Evolutionary conservation across 2,113 vertebrate species (phyloP).

Genomic region (Oceanites oceanicus): DNA sequence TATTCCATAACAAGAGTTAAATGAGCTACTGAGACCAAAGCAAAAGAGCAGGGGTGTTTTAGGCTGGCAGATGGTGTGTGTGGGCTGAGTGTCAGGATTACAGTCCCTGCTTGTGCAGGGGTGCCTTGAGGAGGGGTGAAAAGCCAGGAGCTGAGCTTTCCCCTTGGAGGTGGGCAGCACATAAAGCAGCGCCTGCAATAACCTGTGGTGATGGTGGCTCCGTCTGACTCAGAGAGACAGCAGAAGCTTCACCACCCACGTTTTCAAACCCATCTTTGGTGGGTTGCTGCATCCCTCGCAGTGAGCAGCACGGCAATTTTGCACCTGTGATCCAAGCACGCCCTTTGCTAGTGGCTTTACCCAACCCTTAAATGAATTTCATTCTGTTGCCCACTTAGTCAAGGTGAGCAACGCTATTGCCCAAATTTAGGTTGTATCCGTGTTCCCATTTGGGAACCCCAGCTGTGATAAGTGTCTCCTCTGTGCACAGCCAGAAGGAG

Average conservation of each 20-base stretch:
- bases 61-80: neutral
- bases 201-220: neutral
- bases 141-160: neutral
- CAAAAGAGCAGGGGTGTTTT: neutral
- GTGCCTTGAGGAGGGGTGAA: neutral
- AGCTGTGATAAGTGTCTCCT: fast-evolving
- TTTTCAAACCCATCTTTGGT: neutral
- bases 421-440: neutral
- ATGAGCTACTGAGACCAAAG: neutral
- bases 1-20: neutral
- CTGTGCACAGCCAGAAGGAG: neutral
- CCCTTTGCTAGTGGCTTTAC: neutral
- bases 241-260: neutral
- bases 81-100: neutral
- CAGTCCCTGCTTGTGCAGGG: neutral
- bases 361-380: neutral
- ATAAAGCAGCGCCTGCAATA: neutral
- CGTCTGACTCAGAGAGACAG: neutral
- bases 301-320: neutral
- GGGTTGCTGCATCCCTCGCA: neutral
- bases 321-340: no score
- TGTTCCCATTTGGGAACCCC: neutral
- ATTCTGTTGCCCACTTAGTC: neutral
- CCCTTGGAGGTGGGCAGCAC: neutral
- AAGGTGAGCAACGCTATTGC: neutral